Conservation (phyloP, 2,113 vertebrate species). For the Eubucco bourcierii region DNA sequence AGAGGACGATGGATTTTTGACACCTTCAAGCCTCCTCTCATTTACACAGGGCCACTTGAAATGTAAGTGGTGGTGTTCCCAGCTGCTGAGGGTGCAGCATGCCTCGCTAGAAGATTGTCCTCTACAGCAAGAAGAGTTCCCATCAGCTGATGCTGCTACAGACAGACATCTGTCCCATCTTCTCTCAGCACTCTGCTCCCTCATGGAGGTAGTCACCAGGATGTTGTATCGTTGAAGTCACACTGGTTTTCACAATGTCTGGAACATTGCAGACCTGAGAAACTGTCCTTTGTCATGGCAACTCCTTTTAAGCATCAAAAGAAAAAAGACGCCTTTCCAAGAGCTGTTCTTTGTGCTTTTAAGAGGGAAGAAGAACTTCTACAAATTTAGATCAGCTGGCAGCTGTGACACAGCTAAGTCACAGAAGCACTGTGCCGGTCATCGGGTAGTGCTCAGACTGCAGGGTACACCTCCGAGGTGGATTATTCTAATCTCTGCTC, state of each 20-base stretch:
- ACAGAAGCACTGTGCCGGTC: not conserved
- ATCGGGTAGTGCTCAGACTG: not conserved
- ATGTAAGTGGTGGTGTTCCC: not conserved
- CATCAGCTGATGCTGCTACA: not conserved
- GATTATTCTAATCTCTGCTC: not conserved
- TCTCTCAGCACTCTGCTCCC: not conserved
- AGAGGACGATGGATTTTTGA: constrained; percentile 5
- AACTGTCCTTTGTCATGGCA: not conserved
- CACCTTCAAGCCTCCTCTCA: constrained; percentile 14
- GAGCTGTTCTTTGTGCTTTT: not conserved
- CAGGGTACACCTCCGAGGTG: not conserved
- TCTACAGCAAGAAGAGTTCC: not conserved
- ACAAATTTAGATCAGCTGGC: not conserved
- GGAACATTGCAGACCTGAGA: not conserved
- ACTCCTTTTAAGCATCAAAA: not conserved
- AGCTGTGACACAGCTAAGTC: not conserved
- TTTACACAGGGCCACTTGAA: constrained; percentile 15
- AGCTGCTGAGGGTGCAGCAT: not conserved
- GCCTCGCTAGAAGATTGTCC: not conserved
- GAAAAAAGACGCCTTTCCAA: not conserved
- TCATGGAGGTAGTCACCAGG: not conserved
- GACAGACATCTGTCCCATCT: not conserved
- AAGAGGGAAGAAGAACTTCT: not conserved
- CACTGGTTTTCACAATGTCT: not conserved
- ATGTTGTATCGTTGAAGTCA: not conserved